These are phyloP conservation scores for Nicator chloris DNA, from an alignment of 2,113 vertebrate genomes.

Conservation along the genomic window DNA sequence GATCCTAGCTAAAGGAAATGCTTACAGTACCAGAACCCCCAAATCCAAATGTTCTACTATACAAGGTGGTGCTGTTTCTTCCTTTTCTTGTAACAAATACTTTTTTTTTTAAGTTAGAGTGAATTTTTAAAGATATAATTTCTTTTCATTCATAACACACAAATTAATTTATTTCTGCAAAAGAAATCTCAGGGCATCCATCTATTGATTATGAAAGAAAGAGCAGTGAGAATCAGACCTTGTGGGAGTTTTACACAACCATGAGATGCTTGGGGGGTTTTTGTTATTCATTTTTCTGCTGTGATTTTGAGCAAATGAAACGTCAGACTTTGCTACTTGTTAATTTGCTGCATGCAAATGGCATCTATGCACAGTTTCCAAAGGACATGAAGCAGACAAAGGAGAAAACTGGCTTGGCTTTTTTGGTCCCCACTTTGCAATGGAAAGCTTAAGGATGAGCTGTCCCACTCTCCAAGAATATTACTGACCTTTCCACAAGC, in stretches of 20 bases:
- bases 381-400: neutral
- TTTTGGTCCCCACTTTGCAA: neutral
- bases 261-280: neutral
- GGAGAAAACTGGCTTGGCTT: neutral
- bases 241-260: neutral
- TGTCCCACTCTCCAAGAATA: neutral
- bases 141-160: neutral
- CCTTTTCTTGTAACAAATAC: neutral
- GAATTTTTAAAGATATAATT: neutral
- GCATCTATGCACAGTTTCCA: neutral
- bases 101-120: neutral
- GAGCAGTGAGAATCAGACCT: neutral
- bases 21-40: neutral
- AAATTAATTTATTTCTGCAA: slow-evolving; percentile 16
- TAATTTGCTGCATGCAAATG: neutral
- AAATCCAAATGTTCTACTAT: neutral
- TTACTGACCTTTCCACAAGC: neutral
- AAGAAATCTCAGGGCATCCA: neutral
- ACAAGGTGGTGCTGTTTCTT: neutral
- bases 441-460: neutral
- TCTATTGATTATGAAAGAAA: neutral
- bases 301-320: neutral
- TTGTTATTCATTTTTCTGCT: neutral
- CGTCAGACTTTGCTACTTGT: neutral
- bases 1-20: neutral